Evolutionary conservation across 2,113 vertebrate species (phyloP), one percentile per base, ranked within the genome.

Genomic region (Larimichthys polyactis): DNA sequence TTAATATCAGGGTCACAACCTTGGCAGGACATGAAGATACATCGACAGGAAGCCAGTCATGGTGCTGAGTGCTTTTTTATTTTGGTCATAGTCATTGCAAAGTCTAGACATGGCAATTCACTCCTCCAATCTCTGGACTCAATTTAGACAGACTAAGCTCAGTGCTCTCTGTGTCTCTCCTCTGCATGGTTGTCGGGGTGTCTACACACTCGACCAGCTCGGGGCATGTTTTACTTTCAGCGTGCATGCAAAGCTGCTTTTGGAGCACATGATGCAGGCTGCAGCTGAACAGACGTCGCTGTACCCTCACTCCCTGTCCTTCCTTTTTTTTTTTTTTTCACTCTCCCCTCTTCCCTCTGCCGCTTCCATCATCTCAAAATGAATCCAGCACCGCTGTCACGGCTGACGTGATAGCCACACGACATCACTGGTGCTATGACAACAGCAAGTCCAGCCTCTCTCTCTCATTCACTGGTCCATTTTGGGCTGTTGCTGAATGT

Each of bases 361-460:
- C 16, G 1, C 1, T 68, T 79, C 72, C 68, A 71, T 86, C 72
- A 57, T 80, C 78, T 83, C 71, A 70, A 82, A 91, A 88, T 78
- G 78, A 91, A 85, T 75, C 75, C 17, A 11, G 77, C 80, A 52
- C 66, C 57, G 9, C 68, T 90, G 90, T 90, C 92, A 82, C 87
- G 68, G 91, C 83, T 90, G 90, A 90, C 89, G 84, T 66, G 64
- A 71, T 74, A 69, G 87, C 84, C 85, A 74, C 83, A 77, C 62
- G 81, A 91, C 92, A 85, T 89, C 85, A 55, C 69, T 4, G 90
- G 85, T 91, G 93, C 93, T 91, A 93, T 92, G 92, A 94, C 94
- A 92, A 94, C 93, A 84, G 81, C 86, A 72, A 81, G 85, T 69
- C 79, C 69, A 82, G 68, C 80, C 76, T 75, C 48, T 77, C 46